Evolutionary conservation across 2,888 invertebrate genomes (phyloP).

Genomic region (Hymenopus coronatus): DNA sequence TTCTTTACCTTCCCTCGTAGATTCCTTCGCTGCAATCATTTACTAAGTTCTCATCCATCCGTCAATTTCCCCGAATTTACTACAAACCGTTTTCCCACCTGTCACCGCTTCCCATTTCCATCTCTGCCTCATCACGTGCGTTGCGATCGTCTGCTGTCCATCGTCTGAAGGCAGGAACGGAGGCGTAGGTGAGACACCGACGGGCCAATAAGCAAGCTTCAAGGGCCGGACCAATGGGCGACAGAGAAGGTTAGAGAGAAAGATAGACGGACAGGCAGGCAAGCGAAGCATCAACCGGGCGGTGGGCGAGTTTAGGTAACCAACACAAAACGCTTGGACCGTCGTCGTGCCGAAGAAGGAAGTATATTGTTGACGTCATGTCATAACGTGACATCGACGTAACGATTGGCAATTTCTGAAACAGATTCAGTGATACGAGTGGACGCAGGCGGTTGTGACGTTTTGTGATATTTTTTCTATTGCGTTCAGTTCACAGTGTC

Average conservation of each 20-base stretch:
- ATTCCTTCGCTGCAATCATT: neutral
- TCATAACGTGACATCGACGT: too few relatives aligned
- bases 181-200: neutral
- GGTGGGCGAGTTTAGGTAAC: slow-evolving; percentile 15
- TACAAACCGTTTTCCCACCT: neutral
- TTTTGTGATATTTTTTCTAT: neutral
- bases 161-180: neutral
- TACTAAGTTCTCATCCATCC: too few relatives aligned
- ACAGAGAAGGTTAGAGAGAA: slow-evolving; percentile 9
- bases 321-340: slow-evolving; percentile 11
- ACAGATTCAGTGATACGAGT: neutral
- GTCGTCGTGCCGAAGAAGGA: neutral
- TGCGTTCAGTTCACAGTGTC: neutral
- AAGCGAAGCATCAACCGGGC: slow-evolving; percentile 1
- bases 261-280: slow-evolving; percentile 2
- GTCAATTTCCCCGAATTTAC: neutral
- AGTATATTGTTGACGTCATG: neutral
- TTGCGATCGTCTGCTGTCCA: neutral
- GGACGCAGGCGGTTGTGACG: too few relatives aligned
- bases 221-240: slow-evolving; percentile 21
- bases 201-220: slow-evolving; percentile 22
- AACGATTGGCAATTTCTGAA: neutral
- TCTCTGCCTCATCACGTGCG: neutral
- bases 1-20: neutral
- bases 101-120: neutral